Evolutionary conservation across 1,140 invertebrate species (phyloP).

Genomic region (Bombus waltoni): DNA sequence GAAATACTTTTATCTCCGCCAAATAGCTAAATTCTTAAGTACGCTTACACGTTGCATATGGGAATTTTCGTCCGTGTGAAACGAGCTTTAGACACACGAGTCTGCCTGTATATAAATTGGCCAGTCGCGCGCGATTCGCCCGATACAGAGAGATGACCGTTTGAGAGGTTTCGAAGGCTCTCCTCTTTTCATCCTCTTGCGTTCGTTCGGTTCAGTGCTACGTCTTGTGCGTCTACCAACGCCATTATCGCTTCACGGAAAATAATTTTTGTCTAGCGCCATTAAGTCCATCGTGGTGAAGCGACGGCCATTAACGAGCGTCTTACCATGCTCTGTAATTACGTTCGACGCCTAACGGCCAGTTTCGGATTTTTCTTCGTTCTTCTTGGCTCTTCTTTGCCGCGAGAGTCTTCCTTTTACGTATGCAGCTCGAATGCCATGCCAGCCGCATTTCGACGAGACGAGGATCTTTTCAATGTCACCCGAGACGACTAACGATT

Average conservation of each 20-base stretch:
- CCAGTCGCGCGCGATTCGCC: constrained; percentile 30
- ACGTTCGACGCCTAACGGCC: background rate
- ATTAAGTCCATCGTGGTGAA: background rate
- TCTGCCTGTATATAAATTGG: constrained; percentile 34
- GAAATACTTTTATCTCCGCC: background rate
- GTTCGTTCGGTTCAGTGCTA: background rate
- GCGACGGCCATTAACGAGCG: background rate
- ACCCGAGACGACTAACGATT: no score
- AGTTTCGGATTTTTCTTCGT: background rate
- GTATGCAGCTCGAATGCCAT: background rate
- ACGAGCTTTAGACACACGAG: constrained; percentile 15
- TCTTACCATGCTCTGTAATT: background rate
- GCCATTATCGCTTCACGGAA: background rate
- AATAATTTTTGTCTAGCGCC: constrained; percentile 39
- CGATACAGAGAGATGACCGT: constrained; percentile 40
- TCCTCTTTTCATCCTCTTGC: background rate
- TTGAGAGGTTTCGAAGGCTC: background rate
- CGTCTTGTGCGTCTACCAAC: background rate
- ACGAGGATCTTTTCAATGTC: no score
- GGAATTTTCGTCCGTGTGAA: constrained; percentile 9
- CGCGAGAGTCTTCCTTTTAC: background rate
- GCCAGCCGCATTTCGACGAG: background rate
- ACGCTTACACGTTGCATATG: background rate
- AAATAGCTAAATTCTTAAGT: background rate
- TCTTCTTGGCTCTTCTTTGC: background rate